Conservation (phyloP, 2,888 invertebrate genomes). For the Athripsodes cinereus region DNA sequence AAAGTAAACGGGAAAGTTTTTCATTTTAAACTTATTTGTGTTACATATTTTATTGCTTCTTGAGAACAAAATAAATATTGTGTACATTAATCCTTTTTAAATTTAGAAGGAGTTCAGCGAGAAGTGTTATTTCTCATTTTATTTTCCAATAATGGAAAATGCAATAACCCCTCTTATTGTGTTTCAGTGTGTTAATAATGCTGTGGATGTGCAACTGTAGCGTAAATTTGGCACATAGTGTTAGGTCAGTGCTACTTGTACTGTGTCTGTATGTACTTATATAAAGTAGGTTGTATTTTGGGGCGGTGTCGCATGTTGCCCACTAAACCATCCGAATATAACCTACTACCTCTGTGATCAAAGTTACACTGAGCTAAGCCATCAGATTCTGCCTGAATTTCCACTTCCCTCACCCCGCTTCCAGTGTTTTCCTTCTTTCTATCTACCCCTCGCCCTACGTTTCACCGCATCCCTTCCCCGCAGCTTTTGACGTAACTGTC, state of each 20-base stretch:
- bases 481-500: constrained; percentile 43
- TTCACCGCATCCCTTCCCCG: constrained; percentile 11
- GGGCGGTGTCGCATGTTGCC: constrained; percentile 13
- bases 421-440: constrained; percentile 5
- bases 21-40: no score
- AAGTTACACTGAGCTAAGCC: constrained; percentile 11
- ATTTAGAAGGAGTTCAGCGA: no score
- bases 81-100: no score
- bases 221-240: not conserved
- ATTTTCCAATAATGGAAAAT: no score
- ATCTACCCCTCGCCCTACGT: constrained; percentile 33
- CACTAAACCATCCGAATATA: not conserved
- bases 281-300: not conserved
- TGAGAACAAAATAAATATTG: no score
- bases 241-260: constrained; percentile 4
- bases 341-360: not conserved
- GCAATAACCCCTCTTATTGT: no score
- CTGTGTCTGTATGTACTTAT: not conserved
- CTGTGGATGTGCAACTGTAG: no score
- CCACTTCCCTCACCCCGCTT: constrained; percentile 1
- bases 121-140: no score
- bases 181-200: no score
- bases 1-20: no score
- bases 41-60: no score
- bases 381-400: constrained; percentile 3